Evolutionary conservation across 2,797 vertebrate genomes (phyloP).

Genomic region (Parotocinclus haroldoi): DNA sequence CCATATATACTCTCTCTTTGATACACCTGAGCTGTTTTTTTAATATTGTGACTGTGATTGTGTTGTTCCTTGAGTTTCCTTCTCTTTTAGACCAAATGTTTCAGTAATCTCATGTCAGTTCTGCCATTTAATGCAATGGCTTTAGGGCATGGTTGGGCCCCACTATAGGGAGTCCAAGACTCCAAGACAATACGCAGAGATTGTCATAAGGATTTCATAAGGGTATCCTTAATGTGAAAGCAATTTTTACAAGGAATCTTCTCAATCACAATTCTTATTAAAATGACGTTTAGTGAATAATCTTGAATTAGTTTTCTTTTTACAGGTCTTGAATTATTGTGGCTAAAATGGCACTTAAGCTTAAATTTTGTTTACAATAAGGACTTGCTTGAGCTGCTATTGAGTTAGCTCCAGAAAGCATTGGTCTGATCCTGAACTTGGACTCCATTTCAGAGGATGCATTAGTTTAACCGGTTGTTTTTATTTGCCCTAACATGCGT

Average conservation of each 20-base stretch:
- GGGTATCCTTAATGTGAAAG: no score
- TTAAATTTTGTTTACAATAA: slow-evolving; percentile 4
- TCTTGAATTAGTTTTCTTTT: neutral
- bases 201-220: neutral
- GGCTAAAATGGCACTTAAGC: neutral
- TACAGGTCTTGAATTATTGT: neutral
- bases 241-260: no score
- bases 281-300: slow-evolving; percentile 9
- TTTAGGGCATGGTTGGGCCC: slow-evolving; percentile 13
- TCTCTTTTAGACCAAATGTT: slow-evolving; percentile 21
- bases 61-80: neutral
- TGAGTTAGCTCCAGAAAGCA: neutral
- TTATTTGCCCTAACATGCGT: no score
- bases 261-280: neutral
- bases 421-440: neutral
- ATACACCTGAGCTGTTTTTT: slow-evolving; percentile 23
- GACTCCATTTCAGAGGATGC: slow-evolving; percentile 3
- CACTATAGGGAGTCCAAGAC: slow-evolving; percentile 12
- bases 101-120: slow-evolving; percentile 25
- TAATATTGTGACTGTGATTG: slow-evolving; percentile 31
- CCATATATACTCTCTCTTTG: slow-evolving; percentile 35
- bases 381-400: slow-evolving; percentile 28
- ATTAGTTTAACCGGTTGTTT: no score
- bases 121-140: slow-evolving; percentile 12
- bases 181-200: neutral